Percentiles rank a stretch among this genome's conserved stretches.
Conservation (phyloP, 2,797 vertebrate species). For the Melanogrammus aeglefinus region DNA sequence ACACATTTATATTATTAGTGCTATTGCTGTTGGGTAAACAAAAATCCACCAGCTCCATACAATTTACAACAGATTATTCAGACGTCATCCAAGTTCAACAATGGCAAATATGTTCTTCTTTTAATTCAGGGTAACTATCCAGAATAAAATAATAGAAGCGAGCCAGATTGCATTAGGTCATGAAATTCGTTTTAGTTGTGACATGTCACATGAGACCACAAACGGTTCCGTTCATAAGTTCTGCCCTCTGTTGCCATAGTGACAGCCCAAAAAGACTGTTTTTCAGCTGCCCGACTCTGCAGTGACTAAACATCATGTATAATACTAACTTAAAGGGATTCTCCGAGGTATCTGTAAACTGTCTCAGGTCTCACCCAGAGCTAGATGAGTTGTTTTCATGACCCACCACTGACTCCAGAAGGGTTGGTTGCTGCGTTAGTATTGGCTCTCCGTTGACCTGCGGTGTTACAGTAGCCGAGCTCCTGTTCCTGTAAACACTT, state of each 20-base stretch:
- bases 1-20: not conserved
- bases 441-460: no score
- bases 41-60: not conserved
- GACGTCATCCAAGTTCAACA: not conserved
- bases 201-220: conserved; percentile 25
- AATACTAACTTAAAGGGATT: not conserved
- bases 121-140: not conserved
- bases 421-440: no score
- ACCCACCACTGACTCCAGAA: no score
- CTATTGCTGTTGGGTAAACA: not conserved
- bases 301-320: not conserved
- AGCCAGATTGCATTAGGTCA: not conserved
- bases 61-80: not conserved
- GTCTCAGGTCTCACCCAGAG: no score
- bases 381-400: no score
- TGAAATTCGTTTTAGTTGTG: conserved; percentile 27
- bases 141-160: not conserved
- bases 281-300: not conserved
- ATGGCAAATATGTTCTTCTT: not conserved
- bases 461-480: no score
- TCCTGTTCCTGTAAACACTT: no score
- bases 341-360: no score
- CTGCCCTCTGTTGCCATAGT: conserved; percentile 39
- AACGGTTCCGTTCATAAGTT: conserved; percentile 28
- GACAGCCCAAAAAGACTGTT: conserved; percentile 27